These are phyloP conservation scores for Caenorhabditis afra DNA, from an alignment of 2,888 invertebrate species.

Conservation along the genomic window DNA sequence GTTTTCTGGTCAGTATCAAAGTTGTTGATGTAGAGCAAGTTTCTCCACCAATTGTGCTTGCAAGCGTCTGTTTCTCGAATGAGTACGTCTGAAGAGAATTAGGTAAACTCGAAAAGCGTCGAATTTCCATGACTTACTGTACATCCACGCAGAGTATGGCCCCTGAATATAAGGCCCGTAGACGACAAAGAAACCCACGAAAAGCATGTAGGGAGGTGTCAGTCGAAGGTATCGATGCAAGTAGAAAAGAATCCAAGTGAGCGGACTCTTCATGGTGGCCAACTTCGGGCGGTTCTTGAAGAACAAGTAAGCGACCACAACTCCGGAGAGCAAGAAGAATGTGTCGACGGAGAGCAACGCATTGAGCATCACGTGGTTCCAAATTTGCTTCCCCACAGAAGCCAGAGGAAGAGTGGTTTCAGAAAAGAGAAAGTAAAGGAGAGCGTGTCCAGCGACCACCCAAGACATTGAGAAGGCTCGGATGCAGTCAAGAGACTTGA, in stretches of 20 bases:
- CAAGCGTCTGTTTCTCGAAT: slow-evolving; percentile 40
- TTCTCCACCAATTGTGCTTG: slow-evolving; percentile 60
- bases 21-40: slow-evolving; percentile 72
- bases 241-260: slow-evolving; percentile 72
- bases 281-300: slow-evolving; percentile 63
- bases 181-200: slow-evolving; percentile 58
- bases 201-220: slow-evolving; percentile 61
- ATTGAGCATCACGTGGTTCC: slow-evolving; percentile 57
- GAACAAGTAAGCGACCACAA: slow-evolving; percentile 70
- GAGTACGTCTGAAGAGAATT: slow-evolving; percentile 14
- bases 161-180: slow-evolving; percentile 53
- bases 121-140: slow-evolving; percentile 32
- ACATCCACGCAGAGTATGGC: slow-evolving; percentile 50
- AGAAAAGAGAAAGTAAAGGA: slow-evolving; percentile 43
- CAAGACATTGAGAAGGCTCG: slow-evolving; percentile 72
- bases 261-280: slow-evolving; percentile 43
- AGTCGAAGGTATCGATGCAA: slow-evolving; percentile 69
- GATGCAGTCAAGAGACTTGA: slow-evolving; percentile 69
- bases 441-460: slow-evolving; percentile 65
- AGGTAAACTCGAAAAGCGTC: background rate
- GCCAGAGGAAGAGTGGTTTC: slow-evolving; percentile 20
- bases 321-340: slow-evolving; percentile 71
- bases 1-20: slow-evolving; percentile 32
- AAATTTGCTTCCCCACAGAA: slow-evolving; percentile 16
- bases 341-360: slow-evolving; percentile 71